A percentile compares a stretch with the other conserved stretches of the same genome.
These are phyloP conservation scores for Remorina albescens DNA, from an alignment of 2,797 vertebrate species.

Conservation along the genomic window DNA sequence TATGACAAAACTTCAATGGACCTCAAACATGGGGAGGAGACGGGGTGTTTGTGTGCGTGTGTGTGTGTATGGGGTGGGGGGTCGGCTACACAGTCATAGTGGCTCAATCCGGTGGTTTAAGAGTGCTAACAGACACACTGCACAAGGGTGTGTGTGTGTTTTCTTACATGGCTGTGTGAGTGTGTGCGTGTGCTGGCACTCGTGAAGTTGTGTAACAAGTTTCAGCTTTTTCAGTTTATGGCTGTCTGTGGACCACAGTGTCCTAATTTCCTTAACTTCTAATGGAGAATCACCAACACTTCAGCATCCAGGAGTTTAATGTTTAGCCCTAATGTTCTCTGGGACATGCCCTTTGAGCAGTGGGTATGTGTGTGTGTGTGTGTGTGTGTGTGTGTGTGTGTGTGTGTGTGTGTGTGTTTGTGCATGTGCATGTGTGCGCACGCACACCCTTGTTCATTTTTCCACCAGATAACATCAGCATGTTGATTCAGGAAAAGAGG, in stretches of 20 bases:
- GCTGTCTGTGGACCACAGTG: conserved; percentile 44
- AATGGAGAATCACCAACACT: conserved; percentile 55
- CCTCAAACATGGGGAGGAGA: conserved; percentile 75
- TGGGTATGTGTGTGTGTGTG: conserved; percentile 39
- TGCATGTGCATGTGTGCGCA: conserved; percentile 31
- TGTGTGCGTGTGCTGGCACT: conserved; percentile 40
- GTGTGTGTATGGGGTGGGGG: conserved; percentile 17
- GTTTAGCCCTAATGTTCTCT: conserved; percentile 79
- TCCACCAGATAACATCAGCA: conserved; percentile 85
- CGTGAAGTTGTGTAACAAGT: conserved; percentile 67
- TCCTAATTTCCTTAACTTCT: conserved; percentile 53
- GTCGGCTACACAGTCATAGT: conserved; percentile 48
- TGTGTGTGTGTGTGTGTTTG: conserved; percentile 37
- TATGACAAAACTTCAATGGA: conserved; percentile 80
- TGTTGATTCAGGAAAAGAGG: conserved; percentile 82
- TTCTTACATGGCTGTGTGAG: conserved; percentile 13
- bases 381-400: conserved; percentile 42
- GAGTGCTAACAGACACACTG: conserved; percentile 46
- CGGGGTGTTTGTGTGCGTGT: too few relatives aligned
- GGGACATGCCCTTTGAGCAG: conserved; percentile 81
- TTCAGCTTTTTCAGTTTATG: conserved; percentile 64
- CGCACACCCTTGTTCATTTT: conserved; percentile 70
- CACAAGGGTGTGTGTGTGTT: conserved; percentile 16
- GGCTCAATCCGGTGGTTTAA: conserved; percentile 71
- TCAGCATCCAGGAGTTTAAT: conserved; percentile 78